Percentiles rank a stretch among this genome's conserved stretches.
phyloP scores from a whole-genome alignment of 2,888 invertebrate species.

The Gari tellinella region DNA sequence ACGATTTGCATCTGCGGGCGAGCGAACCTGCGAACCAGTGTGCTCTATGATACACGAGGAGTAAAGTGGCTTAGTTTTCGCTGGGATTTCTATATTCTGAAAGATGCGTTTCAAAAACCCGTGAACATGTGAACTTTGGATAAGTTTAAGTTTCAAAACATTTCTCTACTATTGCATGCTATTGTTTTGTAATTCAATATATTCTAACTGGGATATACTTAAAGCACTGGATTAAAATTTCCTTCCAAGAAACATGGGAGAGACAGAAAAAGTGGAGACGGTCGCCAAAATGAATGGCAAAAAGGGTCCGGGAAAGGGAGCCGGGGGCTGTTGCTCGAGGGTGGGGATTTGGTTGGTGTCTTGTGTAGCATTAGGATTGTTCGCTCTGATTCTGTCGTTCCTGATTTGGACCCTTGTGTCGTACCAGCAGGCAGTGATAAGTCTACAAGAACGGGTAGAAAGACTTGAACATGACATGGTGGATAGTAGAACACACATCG shows the following conservation, averaged over 20 bases:
- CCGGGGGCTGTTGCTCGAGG: slow-evolving; percentile 27
- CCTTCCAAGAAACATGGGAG: slow-evolving; percentile 14
- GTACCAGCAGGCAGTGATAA: slow-evolving; percentile 44
- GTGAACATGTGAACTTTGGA: slow-evolving; percentile 4
- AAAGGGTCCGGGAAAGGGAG: slow-evolving; percentile 8
- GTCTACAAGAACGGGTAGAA: slow-evolving; percentile 42
- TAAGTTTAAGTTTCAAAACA: no score
- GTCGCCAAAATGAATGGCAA: neutral
- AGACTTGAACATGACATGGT: slow-evolving; percentile 43
- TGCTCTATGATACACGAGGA: slow-evolving; percentile 19
- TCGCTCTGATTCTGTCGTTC: slow-evolving; percentile 39
- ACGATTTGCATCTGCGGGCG: slow-evolving; percentile 25
- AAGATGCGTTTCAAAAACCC: slow-evolving; percentile 13
- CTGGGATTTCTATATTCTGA: slow-evolving; percentile 2
- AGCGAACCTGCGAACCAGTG: slow-evolving; percentile 23
- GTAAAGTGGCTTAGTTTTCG: slow-evolving; percentile 9
- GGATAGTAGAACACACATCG: slow-evolving; percentile 33
- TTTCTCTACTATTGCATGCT: no score
- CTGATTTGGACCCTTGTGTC: slow-evolving; percentile 51
- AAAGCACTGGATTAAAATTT: neutral
- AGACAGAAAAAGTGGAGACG: slow-evolving; percentile 7
- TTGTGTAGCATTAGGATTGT: slow-evolving; percentile 34
- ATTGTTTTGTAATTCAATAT: no score
- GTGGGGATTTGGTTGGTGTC: slow-evolving; percentile 29
- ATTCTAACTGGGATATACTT: no score